A percentile compares a stretch with the other conserved stretches of the same genome.
These are phyloP conservation scores for Pammene aurita DNA, from an alignment of 2,888 invertebrate genomes.

Conservation along the genomic window DNA sequence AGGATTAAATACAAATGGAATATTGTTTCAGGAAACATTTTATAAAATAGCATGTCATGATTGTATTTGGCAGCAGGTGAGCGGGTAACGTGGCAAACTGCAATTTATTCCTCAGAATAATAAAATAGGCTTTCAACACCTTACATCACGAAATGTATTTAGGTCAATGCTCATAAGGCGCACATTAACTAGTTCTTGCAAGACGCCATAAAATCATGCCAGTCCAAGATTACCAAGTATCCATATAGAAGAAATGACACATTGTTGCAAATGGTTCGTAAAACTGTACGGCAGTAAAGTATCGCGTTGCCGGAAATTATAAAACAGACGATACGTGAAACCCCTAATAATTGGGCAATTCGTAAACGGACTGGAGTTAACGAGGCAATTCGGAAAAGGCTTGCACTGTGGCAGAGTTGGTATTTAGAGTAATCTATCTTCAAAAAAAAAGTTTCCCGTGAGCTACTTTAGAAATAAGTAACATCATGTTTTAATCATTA, in stretches of 20 bases:
- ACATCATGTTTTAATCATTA: too few relatives aligned
- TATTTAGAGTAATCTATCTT: not conserved
- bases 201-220: slow-evolving; percentile 6
- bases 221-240: slow-evolving; percentile 7
- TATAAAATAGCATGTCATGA: not conserved
- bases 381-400: slow-evolving; percentile 19
- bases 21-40: too few relatives aligned
- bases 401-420: slow-evolving; percentile 11
- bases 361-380: slow-evolving; percentile 29
- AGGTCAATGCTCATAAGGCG: slow-evolving; percentile 13
- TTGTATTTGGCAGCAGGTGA: not conserved
- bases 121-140: slow-evolving; percentile 6
- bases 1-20: too few relatives aligned
- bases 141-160: slow-evolving; percentile 10
- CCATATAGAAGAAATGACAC: slow-evolving; percentile 28
- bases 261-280: slow-evolving; percentile 35
- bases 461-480: too few relatives aligned
- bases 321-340: slow-evolving; percentile 39
- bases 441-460: too few relatives aligned
- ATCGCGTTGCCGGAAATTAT: slow-evolving; percentile 36
- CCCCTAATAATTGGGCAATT: slow-evolving; percentile 33
- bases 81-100: slow-evolving; percentile 1
- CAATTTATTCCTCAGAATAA: not conserved
- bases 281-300: slow-evolving; percentile 31
- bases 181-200: slow-evolving; percentile 6